Base-by-base conservation (phyloP, 2,113 vertebrate genomes). In the Petroica traversi region DNA sequence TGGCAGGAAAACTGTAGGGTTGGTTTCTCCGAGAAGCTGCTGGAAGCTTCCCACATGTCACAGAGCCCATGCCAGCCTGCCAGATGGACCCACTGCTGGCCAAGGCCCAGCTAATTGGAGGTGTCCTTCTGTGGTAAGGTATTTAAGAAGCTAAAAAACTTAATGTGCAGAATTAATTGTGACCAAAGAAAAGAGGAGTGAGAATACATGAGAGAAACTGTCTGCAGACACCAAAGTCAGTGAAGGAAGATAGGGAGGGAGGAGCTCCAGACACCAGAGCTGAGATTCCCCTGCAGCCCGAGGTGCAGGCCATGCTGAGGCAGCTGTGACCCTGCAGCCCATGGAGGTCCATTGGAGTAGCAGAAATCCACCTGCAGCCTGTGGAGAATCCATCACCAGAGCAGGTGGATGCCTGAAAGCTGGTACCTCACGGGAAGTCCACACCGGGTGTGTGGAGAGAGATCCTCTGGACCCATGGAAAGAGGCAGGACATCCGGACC, bases 331-430 rank as follows among this genome's bases (percentile, higher is more conserved):
- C 52, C 81, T 58, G 61, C 41, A 75, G 61, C 25, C 41, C 33
- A 2, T 9, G 45, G 22, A 26, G 17, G 9, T 5, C 1, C 36
- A 22, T 1, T 1, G 6, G 33, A 22, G 20, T 6, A 59, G 49
- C 62, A 58, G 25, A 58, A 36, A 36, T 40, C 23, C n/a, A n/a
- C 28, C 63, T n/a, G n/a, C 48, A 54, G 38, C 11, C 22, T 26
- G 6, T 17, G 55, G 13, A 55, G 12, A 2, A 29, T 3, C 19
- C 34, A 9, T 16, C 20, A 28, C 1, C 57, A 57, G 25, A 33
- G 51, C 9, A 43, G 26, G 5, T 36, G 43, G 22, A 4, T 72
- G 31, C 5, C 19, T 17, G 25, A 57, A 29, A 64, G 36, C 26
- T 49, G 19, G 5, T 8, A 23, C 22, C 4, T 9, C 8, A 26